These are phyloP conservation scores for Caenorhabditis auriculariae DNA, from an alignment of 2,888 invertebrate species.

Conservation along the genomic window DNA sequence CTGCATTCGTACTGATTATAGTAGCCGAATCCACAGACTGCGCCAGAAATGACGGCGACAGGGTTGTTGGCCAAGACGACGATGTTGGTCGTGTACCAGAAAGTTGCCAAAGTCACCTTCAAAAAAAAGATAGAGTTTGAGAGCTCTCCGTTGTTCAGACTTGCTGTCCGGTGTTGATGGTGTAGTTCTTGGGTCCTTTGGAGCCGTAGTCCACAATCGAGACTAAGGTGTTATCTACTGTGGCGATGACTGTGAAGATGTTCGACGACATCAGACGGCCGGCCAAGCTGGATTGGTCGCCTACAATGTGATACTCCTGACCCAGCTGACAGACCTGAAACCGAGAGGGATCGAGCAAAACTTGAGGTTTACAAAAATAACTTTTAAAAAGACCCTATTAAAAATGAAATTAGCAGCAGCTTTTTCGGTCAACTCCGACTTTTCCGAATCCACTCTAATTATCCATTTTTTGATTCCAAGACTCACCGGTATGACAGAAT, in stretches of 20 bases:
- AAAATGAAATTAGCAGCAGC: too few species aligned
- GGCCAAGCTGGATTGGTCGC: conserved; percentile 5
- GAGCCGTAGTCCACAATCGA: neutral
- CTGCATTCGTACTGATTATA: conserved; percentile 9
- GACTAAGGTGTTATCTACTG: conserved; percentile 4
- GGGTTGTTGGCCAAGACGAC: conserved; percentile 1
- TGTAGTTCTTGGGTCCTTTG: neutral
- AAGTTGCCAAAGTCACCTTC: conserved; percentile 3
- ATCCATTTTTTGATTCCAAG: neutral
- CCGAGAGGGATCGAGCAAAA: too few species aligned
- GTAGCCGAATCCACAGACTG: conserved; percentile 18
- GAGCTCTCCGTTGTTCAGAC: neutral
- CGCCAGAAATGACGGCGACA: conserved; percentile 14
- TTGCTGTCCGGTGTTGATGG: neutral
- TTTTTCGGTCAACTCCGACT: too few species aligned
- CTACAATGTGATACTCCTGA: conserved; percentile 4
- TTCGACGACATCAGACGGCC: conserved; percentile 4
- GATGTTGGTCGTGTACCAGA: neutral
- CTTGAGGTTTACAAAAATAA: too few species aligned
- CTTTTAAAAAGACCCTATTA: too few species aligned
- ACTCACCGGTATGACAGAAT: neutral
- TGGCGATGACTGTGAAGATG: conserved; percentile 12
- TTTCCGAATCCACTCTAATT: neutral
- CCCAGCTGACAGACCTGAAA: conserved; percentile 14
- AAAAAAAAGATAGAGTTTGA: neutral